A percentile compares a stretch with the other conserved stretches of the same genome.
phyloP scores from a whole-genome alignment of 2,888 invertebrate genomes.

The Volucella inanis region DNA sequence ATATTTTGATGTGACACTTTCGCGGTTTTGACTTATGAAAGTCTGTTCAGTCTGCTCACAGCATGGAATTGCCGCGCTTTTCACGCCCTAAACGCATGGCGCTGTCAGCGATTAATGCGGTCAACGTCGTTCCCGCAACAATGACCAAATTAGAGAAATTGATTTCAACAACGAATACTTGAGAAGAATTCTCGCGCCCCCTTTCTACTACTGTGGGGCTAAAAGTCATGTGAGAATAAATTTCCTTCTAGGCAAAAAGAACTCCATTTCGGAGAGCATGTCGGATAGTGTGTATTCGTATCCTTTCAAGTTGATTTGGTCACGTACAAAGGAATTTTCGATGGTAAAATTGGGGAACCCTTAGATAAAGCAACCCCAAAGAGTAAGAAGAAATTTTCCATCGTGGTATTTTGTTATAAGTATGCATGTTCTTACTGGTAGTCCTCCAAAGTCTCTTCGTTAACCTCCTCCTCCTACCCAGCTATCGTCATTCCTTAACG shows the following conservation, averaged over 20 bases:
- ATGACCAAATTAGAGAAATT: slow-evolving; percentile 38
- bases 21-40: slow-evolving; percentile 46
- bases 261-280: slow-evolving; percentile 54
- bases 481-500: slow-evolving; percentile 47
- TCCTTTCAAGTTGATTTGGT: slow-evolving; percentile 84
- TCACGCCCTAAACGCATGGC: neutral
- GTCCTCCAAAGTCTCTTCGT: neutral
- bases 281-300: slow-evolving; percentile 70
- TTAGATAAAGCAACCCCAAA: slow-evolving; percentile 32
- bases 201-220: neutral
- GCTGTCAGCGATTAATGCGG: neutral
- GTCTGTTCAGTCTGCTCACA: neutral
- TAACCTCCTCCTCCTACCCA: neutral
- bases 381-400: slow-evolving; percentile 43
- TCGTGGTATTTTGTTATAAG: slow-evolving; percentile 47
- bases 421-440: slow-evolving; percentile 30
- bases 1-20: slow-evolving; percentile 61
- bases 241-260: slow-evolving; percentile 72
- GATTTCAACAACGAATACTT: slow-evolving; percentile 8
- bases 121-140: neutral
- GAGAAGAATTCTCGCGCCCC: neutral
- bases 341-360: slow-evolving; percentile 63
- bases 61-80: neutral
- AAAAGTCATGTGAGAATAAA: slow-evolving; percentile 60
- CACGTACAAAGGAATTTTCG: slow-evolving; percentile 81